Evolutionary conservation across 2,113 vertebrate species (phyloP).

Genomic region (Pithys albifrons): DNA sequence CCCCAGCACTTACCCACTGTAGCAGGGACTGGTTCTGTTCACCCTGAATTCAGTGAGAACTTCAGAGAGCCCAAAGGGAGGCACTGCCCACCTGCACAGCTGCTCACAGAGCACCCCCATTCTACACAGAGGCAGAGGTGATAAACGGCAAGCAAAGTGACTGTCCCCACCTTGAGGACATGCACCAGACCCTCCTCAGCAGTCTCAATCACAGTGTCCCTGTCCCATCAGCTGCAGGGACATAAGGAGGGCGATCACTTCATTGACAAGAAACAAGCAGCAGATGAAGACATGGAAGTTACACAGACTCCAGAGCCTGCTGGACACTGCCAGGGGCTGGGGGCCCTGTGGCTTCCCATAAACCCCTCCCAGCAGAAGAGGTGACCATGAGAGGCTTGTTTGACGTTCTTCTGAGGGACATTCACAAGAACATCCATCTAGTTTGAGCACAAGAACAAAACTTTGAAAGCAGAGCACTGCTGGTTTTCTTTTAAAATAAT

Average conservation of each 20-base stretch:
- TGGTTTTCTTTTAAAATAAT: not conserved
- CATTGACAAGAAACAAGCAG: not conserved
- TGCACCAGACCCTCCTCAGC: not conserved
- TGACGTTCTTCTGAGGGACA: rapidly evolving
- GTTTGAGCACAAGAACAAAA: not conserved
- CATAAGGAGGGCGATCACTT: rapidly evolving
- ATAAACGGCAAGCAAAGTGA: rapidly evolving
- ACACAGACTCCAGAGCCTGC: not conserved
- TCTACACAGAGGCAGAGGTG: not conserved
- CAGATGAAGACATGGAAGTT: not conserved
- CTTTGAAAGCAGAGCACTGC: not conserved
- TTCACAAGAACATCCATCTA: not conserved
- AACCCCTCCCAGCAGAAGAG: not conserved
- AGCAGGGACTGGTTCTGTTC: not conserved
- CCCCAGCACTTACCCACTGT: not conserved
- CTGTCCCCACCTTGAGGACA: not conserved
- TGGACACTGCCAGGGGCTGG: not conserved
- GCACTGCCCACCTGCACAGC: rapidly evolving
- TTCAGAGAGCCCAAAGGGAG: not conserved
- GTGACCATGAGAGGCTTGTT: not conserved
- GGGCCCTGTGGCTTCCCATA: not conserved
- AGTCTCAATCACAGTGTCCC: not conserved
- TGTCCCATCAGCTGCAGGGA: not conserved
- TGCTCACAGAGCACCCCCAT: rapidly evolving
- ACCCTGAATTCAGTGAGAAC: rapidly evolving